Evolutionary conservation across 2,888 invertebrate species (phyloP).

Genomic region (Chirona hameri): DNA sequence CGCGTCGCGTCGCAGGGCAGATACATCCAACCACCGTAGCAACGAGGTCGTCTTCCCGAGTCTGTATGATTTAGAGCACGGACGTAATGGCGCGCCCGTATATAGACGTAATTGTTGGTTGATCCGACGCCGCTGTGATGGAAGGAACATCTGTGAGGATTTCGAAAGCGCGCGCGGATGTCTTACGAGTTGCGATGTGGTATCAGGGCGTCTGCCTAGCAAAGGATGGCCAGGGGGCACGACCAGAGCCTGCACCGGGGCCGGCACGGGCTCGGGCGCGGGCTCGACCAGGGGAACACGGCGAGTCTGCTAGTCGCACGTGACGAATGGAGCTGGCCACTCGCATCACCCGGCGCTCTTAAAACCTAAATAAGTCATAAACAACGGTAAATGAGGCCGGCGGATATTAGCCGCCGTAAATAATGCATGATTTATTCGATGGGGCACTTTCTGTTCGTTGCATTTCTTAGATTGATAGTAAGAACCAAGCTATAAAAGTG

Average conservation of each 20-base stretch:
- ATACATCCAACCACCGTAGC: no score
- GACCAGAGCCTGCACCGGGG: background rate
- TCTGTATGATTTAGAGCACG: no score
- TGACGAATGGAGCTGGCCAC: background rate
- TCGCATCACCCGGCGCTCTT: background rate
- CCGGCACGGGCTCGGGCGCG: background rate
- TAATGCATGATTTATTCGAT: constrained; percentile 25
- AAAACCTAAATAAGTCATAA: constrained; percentile 29
- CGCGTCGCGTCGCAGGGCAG: no score
- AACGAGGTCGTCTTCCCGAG: no score
- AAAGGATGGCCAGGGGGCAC: background rate
- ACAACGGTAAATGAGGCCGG: constrained; percentile 10
- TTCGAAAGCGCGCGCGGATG: background rate
- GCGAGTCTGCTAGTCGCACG: background rate
- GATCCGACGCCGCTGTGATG: background rate
- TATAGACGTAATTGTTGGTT: background rate
- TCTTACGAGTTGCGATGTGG: no score
- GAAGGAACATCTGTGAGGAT: background rate
- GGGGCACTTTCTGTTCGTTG: constrained; percentile 28
- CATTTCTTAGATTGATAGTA: constrained; percentile 23
- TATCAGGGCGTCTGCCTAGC: background rate
- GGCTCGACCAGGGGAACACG: background rate
- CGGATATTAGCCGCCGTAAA: constrained; percentile 24
- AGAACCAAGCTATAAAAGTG: constrained; percentile 14
- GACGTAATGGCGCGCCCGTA: no score